Evolutionary conservation across 2,888 invertebrate genomes (phyloP).

Genomic region (Frankliniella intonsa): DNA sequence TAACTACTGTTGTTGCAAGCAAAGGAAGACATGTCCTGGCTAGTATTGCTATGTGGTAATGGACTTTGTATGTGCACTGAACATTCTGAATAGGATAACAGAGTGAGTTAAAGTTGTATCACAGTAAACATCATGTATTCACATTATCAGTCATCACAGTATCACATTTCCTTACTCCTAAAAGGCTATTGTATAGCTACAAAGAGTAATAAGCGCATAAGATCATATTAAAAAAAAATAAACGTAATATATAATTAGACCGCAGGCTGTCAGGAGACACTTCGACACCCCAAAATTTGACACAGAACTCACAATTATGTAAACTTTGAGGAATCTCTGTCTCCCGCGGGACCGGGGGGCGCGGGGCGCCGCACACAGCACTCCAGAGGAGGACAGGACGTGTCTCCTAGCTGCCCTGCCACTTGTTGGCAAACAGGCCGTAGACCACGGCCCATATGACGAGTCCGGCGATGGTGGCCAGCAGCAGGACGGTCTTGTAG

Average conservation of each 20-base stretch:
- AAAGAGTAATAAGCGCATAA: background rate
- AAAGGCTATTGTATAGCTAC: background rate
- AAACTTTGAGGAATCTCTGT: background rate
- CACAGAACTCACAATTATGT: background rate
- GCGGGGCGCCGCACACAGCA: background rate
- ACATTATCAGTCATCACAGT: conserved; percentile 8
- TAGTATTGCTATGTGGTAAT: no score
- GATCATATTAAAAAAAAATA: background rate
- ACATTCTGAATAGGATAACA: no score
- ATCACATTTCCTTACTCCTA: background rate
- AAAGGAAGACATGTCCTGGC: no score
- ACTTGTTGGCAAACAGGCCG: background rate
- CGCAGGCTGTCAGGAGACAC: background rate
- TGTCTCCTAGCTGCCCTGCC: background rate
- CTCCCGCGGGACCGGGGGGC: background rate
- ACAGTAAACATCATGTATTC: background rate
- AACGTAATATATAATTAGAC: background rate
- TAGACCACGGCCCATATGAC: conserved; percentile 6
- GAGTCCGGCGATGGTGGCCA: background rate
- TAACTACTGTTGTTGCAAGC: no score
- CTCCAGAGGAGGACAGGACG: background rate
- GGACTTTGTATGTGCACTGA: no score
- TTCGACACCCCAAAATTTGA: background rate
- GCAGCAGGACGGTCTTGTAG: background rate
- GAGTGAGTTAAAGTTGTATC: no score